Evolutionary conservation across 2,797 vertebrate genomes (phyloP).

Genomic region (Platalea minor): DNA sequence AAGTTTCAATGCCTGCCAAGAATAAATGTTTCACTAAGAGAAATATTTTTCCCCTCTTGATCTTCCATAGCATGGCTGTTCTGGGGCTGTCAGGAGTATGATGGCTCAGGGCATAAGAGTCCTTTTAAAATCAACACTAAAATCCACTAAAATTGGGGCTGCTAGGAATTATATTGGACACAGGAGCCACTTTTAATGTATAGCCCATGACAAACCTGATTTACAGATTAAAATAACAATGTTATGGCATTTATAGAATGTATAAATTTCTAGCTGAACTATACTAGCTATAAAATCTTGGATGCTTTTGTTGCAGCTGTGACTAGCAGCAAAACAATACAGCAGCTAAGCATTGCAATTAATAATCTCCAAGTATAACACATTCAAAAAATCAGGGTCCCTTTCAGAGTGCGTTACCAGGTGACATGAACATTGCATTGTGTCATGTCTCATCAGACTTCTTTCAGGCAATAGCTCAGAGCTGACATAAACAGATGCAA

Average conservation of each 20-base stretch:
- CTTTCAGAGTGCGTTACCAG: slow-evolving; percentile 51
- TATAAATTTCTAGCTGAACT: slow-evolving; percentile 67
- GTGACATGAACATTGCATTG: slow-evolving; percentile 52
- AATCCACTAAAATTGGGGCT: slow-evolving; percentile 40
- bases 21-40: slow-evolving; percentile 37
- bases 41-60: slow-evolving; percentile 43
- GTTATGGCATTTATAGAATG: slow-evolving; percentile 66
- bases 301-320: slow-evolving; percentile 47
- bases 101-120: slow-evolving; percentile 55
- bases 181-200: slow-evolving; percentile 59
- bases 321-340: slow-evolving; percentile 54
- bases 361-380: slow-evolving; percentile 49
- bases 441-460: slow-evolving; percentile 56
- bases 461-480: slow-evolving; percentile 47
- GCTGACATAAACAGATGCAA: slow-evolving; percentile 65
- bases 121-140: slow-evolving; percentile 62
- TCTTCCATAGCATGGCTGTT: slow-evolving; percentile 12
- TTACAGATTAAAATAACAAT: slow-evolving; percentile 73
- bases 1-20: not conserved
- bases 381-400: slow-evolving; percentile 7
- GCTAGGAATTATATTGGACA: slow-evolving; percentile 66
- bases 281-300: slow-evolving; percentile 28
- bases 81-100: slow-evolving; percentile 48
- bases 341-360: slow-evolving; percentile 37
- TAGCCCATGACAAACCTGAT: slow-evolving; percentile 65